Evolutionary conservation across 2,888 invertebrate genomes (phyloP).

Genomic region (Sylvicola cinctus): DNA sequence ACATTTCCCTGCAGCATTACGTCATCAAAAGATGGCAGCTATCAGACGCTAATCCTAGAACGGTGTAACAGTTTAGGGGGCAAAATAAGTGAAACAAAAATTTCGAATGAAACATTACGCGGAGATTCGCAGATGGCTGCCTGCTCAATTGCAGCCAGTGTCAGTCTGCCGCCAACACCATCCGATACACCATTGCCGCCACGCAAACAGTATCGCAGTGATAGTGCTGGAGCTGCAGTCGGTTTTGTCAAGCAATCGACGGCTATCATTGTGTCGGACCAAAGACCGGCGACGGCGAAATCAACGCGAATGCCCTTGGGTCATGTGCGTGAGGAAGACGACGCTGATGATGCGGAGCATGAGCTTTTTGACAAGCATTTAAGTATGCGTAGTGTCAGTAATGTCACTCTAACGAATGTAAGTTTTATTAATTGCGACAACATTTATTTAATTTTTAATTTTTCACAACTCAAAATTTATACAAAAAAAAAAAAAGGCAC

Average conservation of each 20-base stretch:
- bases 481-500: too few relatives aligned
- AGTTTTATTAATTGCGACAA: not conserved
- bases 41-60: too few relatives aligned
- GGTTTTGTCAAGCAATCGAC: not conserved
- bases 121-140: slow-evolving; percentile 1
- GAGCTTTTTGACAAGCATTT: slow-evolving; percentile 10
- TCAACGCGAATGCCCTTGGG: too few relatives aligned
- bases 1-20: too few relatives aligned
- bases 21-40: too few relatives aligned
- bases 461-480: slow-evolving; percentile 1
- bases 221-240: not conserved
- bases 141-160: too few relatives aligned
- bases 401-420: slow-evolving; percentile 14
- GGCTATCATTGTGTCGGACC: not conserved
- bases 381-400: slow-evolving; percentile 29
- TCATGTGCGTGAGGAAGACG: slow-evolving; percentile 8
- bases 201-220: not conserved
- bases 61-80: too few relatives aligned
- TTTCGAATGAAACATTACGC: slow-evolving; percentile 5
- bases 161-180: slow-evolving; percentile 6
- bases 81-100: slow-evolving; percentile 3
- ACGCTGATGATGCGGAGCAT: slow-evolving; percentile 24
- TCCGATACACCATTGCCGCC: slow-evolving; percentile 6
- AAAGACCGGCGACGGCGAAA: too few relatives aligned
- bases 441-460: not conserved